Evolutionary conservation across 1,140 invertebrate species (phyloP), one percentile per base, ranked within the genome.

Genomic region (Battus philenor): DNA sequence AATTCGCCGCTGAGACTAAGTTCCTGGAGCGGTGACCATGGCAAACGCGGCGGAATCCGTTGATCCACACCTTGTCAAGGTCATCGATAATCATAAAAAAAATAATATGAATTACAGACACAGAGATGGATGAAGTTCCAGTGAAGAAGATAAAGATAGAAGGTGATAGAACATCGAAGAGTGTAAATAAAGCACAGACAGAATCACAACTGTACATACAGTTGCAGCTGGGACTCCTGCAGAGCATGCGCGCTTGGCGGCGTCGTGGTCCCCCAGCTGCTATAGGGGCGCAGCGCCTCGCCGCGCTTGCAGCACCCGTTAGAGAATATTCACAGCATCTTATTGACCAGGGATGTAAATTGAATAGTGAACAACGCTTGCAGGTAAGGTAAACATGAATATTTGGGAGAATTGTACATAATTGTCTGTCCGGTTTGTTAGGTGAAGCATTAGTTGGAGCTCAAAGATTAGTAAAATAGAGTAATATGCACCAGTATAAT

Each of bases 211-310:
- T 90, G 2, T 93, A 92, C 50, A 88, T 86, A 34, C 87, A 89
- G 47, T 66, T 93, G 8, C 91, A 93, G 64, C 65, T 92, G n/a
- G 90, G 88, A 7, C 78, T 92, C 0, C 60, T 92, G 27, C 87
- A 90, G 50, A 90, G 90, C 34, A 69, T 92, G 20, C 68, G 89
- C 5, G 89, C 90, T 38, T 87, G 89, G 10, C 76, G 81, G 12
- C 48, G 64, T 0, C 81, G 76, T 20, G 86, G 87, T 1, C 85
- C 88, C 1, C 86, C 89, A 0, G 87, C 88, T 2, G 88, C 89
- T 0, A 72, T 91, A n/a, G 87, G 86, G 51, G 87, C 87, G 3
- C 88, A 90, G 55, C 88, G 90, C 57, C 63, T 91, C n/a, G 69
- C 84, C 7, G 76, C 78, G 4, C 68, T 89, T 8, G 78, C 87